phyloP scores from a whole-genome alignment of 1,140 invertebrate genomes.

The Heterodera schachtii region DNA sequence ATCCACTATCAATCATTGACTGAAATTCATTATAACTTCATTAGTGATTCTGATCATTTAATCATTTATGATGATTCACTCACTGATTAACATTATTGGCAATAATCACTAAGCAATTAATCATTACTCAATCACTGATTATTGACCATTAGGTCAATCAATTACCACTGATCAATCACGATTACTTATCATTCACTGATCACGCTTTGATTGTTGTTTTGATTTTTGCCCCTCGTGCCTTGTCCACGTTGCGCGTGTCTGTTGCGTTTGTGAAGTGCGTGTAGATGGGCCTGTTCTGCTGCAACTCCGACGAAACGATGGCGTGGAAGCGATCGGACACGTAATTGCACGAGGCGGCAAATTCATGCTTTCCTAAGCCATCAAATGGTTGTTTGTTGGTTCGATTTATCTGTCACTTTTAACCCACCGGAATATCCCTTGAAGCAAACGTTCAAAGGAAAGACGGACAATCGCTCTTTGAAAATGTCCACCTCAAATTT shows the following conservation, averaged over 20 bases:
- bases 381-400: background rate
- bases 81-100: too few relatives aligned
- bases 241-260: slow-evolving; percentile 82
- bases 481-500: slow-evolving; percentile 43
- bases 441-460: slow-evolving; percentile 49
- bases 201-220: too few relatives aligned
- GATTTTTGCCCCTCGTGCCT: background rate
- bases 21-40: too few relatives aligned
- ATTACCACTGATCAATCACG: too few relatives aligned
- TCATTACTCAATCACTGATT: too few relatives aligned
- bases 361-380: slow-evolving; percentile 77
- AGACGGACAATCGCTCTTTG: slow-evolving; percentile 39
- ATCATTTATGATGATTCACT: too few relatives aligned
- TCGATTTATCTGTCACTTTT: background rate
- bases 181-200: too few relatives aligned
- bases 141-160: too few relatives aligned
- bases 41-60: too few relatives aligned
- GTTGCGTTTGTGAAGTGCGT: slow-evolving; percentile 88
- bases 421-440: slow-evolving; percentile 42
- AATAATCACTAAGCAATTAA: too few relatives aligned
- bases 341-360: slow-evolving; percentile 80
- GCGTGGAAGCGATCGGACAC: slow-evolving; percentile 85
- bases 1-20: too few relatives aligned
- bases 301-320: slow-evolving; percentile 80
- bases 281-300: slow-evolving; percentile 79